A percentile compares a stretch with the other conserved stretches of the same genome.
These are phyloP conservation scores for Garrulus glandarius DNA, from an alignment of 2,797 vertebrate species.

Conservation along the genomic window DNA sequence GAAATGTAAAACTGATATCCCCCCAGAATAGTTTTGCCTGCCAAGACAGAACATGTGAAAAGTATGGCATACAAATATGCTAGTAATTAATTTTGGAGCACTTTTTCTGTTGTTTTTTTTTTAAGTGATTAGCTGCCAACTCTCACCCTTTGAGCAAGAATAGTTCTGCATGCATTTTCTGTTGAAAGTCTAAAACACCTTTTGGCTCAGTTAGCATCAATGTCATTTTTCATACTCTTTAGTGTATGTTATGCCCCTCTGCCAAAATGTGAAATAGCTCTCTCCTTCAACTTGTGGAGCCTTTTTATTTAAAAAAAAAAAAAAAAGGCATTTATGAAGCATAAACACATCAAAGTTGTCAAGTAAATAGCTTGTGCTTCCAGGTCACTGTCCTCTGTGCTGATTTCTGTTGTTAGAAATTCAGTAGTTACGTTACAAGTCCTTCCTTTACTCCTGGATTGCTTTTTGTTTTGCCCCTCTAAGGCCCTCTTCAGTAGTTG, in stretches of 20 bases:
- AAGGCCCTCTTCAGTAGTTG: not conserved
- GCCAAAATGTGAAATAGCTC: not conserved
- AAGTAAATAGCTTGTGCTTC: not conserved
- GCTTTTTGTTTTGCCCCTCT: not conserved
- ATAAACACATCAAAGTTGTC: not conserved
- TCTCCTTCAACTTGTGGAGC: not conserved
- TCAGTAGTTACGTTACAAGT: not conserved
- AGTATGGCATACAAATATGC: not conserved
- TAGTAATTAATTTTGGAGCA: not conserved
- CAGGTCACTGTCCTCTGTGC: not conserved
- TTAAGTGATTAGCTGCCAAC: not conserved
- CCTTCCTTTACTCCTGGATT: not conserved
- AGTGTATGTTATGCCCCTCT: not conserved
- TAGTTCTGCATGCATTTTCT: not conserved
- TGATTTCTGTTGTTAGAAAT: not conserved
- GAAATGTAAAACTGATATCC: not conserved
- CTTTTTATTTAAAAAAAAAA: not conserved
- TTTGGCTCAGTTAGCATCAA: not conserved
- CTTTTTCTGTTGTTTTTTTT: not conserved
- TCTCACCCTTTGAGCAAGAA: not conserved
- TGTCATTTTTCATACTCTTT: not conserved
- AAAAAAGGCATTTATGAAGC: not conserved
- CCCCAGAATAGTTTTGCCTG: not conserved
- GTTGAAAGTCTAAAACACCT: not conserved
- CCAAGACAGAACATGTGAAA: not conserved